Percentiles rank a stretch among this genome's conserved stretches.
Evolutionary conservation across 2,888 invertebrate genomes (phyloP).

Genomic region (Himalopsyche kuldschensis): DNA sequence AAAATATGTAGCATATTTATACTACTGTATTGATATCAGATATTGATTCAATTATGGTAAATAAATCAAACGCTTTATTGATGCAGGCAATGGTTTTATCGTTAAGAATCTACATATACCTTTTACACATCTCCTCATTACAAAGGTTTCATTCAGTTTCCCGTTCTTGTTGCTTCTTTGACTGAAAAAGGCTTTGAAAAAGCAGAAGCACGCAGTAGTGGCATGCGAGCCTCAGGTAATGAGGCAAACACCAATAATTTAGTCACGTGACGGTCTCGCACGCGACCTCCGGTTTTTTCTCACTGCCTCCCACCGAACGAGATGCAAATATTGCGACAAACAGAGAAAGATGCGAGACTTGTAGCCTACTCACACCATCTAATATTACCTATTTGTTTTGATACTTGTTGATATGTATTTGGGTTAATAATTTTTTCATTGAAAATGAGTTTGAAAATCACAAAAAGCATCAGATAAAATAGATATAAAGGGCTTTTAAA

Average conservation of each 20-base stretch:
- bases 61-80: too few species aligned
- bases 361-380: background rate
- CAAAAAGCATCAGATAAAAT: too few species aligned
- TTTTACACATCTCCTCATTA: too few species aligned
- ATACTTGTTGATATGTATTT: background rate
- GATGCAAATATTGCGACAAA: background rate
- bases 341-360: constrained; percentile 13
- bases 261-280: constrained; percentile 14
- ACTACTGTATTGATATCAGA: too few species aligned
- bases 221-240: background rate
- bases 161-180: background rate
- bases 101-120: too few species aligned
- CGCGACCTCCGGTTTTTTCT: constrained; percentile 8
- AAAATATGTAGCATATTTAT: too few species aligned
- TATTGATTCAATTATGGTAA: too few species aligned
- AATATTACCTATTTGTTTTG: background rate
- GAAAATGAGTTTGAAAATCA: too few species aligned
- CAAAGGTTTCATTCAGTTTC: background rate
- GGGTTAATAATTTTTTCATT: too few species aligned
- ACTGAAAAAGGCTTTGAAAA: background rate
- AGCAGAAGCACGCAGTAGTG: background rate
- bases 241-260: constrained; percentile 3
- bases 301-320: background rate
- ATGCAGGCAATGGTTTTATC: too few species aligned
- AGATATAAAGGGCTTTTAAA: too few species aligned